Evolutionary conservation across 2,888 invertebrate species (phyloP), one percentile per base, ranked within the genome.

Genomic region (Caenorhabditis sp.): DNA sequence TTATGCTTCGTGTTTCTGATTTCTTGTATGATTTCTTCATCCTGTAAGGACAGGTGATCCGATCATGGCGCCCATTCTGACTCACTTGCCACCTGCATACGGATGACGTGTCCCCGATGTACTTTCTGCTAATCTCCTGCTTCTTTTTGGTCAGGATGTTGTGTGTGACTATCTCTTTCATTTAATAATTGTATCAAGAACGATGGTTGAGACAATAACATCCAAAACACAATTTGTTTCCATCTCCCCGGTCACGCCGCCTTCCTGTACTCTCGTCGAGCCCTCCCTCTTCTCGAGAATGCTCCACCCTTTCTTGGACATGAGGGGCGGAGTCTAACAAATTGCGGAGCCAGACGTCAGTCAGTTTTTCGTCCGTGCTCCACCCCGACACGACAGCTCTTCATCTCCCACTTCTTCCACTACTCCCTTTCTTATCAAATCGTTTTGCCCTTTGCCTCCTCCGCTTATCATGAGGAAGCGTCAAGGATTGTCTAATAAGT

Each of bases 281-380:
- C 47, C 22, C 26, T 40, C 35, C 62, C 22, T 28, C 28, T 28
- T 18, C 50, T 51, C 65, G n/a, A 24, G 32, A 40, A 28, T 44
- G 62, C 64, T 9, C 56, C 72, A 28, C 72, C 64, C 18, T 51
- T 53, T 60, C 47, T 60, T 37, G 60, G 40, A 26, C 50, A 50
- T 64, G 37, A 28, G 26, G 62, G 64, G 72, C 64, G 64, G 64
- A 32, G 72, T 28, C 15, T 47, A 26, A 22, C 55, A 51, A 47
- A 47, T 55, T 53, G 71, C 55, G 55, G 55, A 53, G 71, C 71
- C 62, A 62, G 62, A 71, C 62, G 71, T 62, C 71, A 62, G 62
- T 62, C 71, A 64, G 53, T 71, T 70, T 62, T 37, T 61, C 20
- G 5, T 11, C 20, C 47, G 2, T 44, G 71, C 71, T 24, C 9